phyloP scores from a whole-genome alignment of 2,888 invertebrate genomes.

The Agapetus fuscipes region DNA sequence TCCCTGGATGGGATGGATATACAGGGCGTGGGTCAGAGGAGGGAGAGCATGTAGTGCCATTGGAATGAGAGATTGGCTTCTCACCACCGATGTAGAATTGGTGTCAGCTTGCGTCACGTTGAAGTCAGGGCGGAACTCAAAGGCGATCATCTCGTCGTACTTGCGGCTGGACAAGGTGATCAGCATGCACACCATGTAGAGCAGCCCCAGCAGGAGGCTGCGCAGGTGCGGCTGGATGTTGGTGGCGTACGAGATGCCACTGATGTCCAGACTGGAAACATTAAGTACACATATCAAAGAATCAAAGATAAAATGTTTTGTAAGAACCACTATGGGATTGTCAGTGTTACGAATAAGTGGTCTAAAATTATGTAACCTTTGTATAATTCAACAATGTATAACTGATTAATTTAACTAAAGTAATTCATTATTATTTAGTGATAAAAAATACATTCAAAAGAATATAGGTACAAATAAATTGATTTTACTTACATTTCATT shows the following conservation, averaged over 20 bases:
- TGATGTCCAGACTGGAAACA: constrained; percentile 34
- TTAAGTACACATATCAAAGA: not conserved
- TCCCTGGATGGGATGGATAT: too few species aligned
- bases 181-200: constrained; percentile 38
- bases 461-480: too few species aligned
- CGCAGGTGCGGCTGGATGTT: constrained; percentile 41
- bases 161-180: constrained; percentile 37
- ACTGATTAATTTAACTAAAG: too few species aligned
- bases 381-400: too few species aligned
- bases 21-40: too few species aligned
- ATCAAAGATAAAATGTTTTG: not conserved
- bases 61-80: too few species aligned
- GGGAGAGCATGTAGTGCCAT: too few species aligned
- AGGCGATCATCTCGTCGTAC: constrained; percentile 44
- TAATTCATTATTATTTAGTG: too few species aligned
- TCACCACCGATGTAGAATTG: constrained; percentile 13
- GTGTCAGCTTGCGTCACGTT: constrained; percentile 12
- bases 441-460: too few species aligned
- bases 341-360: not conserved
- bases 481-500: too few species aligned
- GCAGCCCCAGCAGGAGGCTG: constrained; percentile 37
- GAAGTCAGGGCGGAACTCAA: constrained; percentile 32
- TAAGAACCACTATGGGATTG: not conserved
- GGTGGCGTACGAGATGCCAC: constrained; percentile 32
- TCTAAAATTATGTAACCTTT: not conserved